These are phyloP conservation scores for Morone saxatilis DNA, from an alignment of 2,113 vertebrate genomes.

Conservation along the genomic window DNA sequence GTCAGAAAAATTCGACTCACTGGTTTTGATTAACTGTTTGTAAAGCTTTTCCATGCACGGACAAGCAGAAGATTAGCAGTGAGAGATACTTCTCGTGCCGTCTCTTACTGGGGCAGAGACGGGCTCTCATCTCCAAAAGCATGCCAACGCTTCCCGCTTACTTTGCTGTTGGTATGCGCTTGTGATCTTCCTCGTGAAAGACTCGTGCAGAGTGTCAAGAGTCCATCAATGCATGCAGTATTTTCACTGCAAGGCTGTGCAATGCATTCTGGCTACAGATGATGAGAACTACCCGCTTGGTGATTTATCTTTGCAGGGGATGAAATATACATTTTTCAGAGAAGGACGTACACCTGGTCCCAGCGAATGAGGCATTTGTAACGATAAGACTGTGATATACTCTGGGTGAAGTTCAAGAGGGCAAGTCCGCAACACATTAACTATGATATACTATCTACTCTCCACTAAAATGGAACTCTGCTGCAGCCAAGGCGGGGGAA, in stretches of 20 bases:
- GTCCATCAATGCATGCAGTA: constrained; percentile 6
- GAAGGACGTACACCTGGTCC: constrained; percentile 46
- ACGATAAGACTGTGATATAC: constrained; percentile 74
- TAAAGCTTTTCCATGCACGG: constrained; percentile 16
- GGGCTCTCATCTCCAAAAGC: constrained; percentile 55
- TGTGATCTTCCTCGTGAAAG: constrained; percentile 20
- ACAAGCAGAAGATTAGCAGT: constrained; percentile 55
- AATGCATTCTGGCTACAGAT: constrained; percentile 38
- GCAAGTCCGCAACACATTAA: constrained; percentile 66
- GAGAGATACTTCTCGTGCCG: constrained; percentile 38
- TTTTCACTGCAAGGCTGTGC: constrained; percentile 9
- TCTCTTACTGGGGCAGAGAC: neutral
- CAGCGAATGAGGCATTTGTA: constrained; percentile 56
- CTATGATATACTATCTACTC: constrained; percentile 67
- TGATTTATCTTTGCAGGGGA: constrained; percentile 68
- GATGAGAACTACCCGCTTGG: constrained; percentile 3
- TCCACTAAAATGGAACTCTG: constrained; percentile 37
- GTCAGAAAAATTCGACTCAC: constrained; percentile 21
- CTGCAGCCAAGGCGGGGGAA: constrained; percentile 21
- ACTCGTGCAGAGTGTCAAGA: constrained; percentile 25
- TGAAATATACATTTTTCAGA: constrained; percentile 73
- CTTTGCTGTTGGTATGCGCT: constrained; percentile 11
- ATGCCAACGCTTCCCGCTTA: neutral
- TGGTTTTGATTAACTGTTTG: constrained; percentile 42
- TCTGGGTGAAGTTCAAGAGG: constrained; percentile 75